Percentiles rank a stretch among this genome's conserved stretches.
Evolutionary conservation across 2,888 invertebrate genomes (phyloP).

Genomic region (Endotricha flammealis): DNA sequence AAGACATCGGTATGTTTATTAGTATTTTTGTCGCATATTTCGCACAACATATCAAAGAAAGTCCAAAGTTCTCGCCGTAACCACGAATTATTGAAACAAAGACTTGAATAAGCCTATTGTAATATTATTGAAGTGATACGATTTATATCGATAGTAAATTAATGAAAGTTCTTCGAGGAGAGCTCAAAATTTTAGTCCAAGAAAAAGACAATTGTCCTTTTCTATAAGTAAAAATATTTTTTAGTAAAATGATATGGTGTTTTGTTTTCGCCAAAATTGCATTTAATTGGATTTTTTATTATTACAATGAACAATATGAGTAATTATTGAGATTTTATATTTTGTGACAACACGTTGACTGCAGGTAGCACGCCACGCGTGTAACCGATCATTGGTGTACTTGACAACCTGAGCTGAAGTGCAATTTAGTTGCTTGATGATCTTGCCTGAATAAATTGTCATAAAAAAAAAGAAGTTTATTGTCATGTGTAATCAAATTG

Average conservation of each 20-base stretch:
- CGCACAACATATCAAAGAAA: constrained; percentile 45
- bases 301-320: no score
- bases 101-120: constrained; percentile 43
- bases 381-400: no score
- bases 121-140: constrained; percentile 55
- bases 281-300: constrained; percentile 9
- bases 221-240: constrained; percentile 1
- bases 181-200: constrained; percentile 14
- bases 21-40: no score
- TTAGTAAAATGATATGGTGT: constrained; percentile 6
- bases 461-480: no score
- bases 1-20: no score
- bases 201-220: constrained; percentile 14
- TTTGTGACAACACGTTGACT: no score
- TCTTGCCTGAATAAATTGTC: no score
- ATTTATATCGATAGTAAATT: constrained; percentile 28
- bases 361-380: no score
- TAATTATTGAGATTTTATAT: no score
- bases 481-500: no score
- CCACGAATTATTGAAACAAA: constrained; percentile 46
- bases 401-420: no score
- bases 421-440: no score
- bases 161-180: constrained; percentile 8
- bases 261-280: background rate
- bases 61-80: constrained; percentile 37